Conservation (phyloP, 2,113 vertebrate species). For the rabbit (Oryctolagus cuniculus) region DNA sequence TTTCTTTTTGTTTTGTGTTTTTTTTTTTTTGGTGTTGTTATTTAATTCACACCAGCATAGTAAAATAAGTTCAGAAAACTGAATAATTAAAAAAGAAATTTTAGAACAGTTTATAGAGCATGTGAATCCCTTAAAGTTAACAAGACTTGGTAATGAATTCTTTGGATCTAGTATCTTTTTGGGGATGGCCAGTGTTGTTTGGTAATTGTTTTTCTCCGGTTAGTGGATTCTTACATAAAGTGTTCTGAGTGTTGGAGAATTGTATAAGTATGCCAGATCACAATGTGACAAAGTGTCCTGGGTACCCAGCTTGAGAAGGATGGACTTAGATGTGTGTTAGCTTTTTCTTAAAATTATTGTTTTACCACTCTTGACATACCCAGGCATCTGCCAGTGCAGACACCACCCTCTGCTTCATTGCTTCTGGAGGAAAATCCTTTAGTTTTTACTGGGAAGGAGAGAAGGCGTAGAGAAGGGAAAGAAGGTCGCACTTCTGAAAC, state of each 20-base stretch:
- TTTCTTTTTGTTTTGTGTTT: constrained; percentile 43
- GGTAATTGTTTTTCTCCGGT: background rate
- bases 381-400: background rate
- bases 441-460: background rate
- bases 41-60: background rate
- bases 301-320: background rate
- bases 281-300: background rate
- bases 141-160: background rate
- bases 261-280: background rate
- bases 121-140: background rate
- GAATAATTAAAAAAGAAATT: background rate
- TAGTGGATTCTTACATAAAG: background rate
- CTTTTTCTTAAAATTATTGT: background rate
- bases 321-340: background rate
- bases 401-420: background rate
- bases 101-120: background rate
- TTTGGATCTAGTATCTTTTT: background rate
- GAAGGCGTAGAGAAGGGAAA: background rate
- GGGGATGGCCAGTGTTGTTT: background rate
- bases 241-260: background rate
- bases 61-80: constrained; percentile 4
- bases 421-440: background rate
- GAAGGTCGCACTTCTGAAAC: background rate
- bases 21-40: background rate
- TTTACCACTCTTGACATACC: background rate